phyloP scores from a whole-genome alignment of 2,888 invertebrate genomes.

The Conchocele bisecta region DNA sequence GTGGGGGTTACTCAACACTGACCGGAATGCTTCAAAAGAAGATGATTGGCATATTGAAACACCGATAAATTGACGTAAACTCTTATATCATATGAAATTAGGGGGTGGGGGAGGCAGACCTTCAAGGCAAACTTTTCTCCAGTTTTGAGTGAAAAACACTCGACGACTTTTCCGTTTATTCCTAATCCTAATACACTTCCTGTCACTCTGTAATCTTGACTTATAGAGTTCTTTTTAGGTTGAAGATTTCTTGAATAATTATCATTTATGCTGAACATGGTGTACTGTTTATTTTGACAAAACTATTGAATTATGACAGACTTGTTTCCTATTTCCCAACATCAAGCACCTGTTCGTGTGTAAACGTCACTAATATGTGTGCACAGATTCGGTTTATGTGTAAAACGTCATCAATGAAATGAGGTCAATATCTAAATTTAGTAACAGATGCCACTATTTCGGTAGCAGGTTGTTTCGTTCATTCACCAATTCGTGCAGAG shows the following conservation, averaged over 20 bases:
- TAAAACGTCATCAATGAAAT: conserved; percentile 35
- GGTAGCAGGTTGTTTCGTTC: too few relatives aligned
- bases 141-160: conserved; percentile 91
- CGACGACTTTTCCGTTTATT: conserved; percentile 99
- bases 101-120: too few relatives aligned
- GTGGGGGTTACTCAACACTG: too few relatives aligned
- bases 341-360: conserved; percentile 43
- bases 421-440: conserved; percentile 50
- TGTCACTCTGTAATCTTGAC: conserved; percentile 95
- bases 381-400: conserved; percentile 19
- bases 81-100: too few relatives aligned
- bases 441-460: too few relatives aligned
- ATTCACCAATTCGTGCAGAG: too few relatives aligned
- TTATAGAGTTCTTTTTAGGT: conserved; percentile 90
- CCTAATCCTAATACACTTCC: conserved; percentile 97
- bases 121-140: conserved; percentile 95
- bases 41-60: too few relatives aligned
- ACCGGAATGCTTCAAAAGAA: too few relatives aligned
- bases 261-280: conserved; percentile 69
- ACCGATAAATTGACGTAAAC: too few relatives aligned
- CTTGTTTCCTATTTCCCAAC: neutral
- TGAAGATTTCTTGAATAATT: conserved; percentile 64
- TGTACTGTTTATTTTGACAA: too few relatives aligned
- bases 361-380: conserved; percentile 47
- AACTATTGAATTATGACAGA: too few relatives aligned